These are phyloP conservation scores for Dynastes grantii DNA, from an alignment of 2,888 invertebrate species.

Conservation along the genomic window DNA sequence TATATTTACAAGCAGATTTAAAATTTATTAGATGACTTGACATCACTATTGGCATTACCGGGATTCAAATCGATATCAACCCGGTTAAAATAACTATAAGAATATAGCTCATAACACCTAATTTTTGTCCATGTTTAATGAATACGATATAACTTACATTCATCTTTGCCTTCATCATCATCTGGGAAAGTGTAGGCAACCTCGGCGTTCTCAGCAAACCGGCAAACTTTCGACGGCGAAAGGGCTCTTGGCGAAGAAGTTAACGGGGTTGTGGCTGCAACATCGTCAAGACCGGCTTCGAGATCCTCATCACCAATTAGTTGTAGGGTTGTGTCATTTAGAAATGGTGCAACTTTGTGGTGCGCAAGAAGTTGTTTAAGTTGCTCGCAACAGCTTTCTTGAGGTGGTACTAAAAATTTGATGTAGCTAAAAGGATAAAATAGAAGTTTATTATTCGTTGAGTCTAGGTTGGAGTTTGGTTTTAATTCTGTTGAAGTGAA, in stretches of 20 bases:
- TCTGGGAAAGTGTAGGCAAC: neutral
- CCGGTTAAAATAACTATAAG: neutral
- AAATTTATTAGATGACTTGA: too few species aligned
- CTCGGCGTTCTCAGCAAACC: neutral
- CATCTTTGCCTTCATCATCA: constrained; percentile 2
- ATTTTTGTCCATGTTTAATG: too few species aligned
- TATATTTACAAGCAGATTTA: too few species aligned
- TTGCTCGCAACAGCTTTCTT: constrained; percentile 62
- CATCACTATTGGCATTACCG: too few species aligned
- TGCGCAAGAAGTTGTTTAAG: neutral
- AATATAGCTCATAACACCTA: too few species aligned
- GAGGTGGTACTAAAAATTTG: constrained; percentile 40
- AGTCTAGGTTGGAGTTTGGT: too few species aligned
- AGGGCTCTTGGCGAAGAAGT: neutral
- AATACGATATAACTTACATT: neutral
- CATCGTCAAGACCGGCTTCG: neutral
- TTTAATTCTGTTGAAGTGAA: too few species aligned
- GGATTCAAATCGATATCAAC: too few species aligned
- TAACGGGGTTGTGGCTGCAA: neutral
- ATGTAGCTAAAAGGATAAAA: constrained; percentile 44
- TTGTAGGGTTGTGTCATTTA: too few species aligned
- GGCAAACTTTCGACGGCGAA: constrained; percentile 5
- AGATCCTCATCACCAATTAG: neutral
- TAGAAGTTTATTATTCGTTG: neutral
- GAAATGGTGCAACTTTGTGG: neutral